Evolutionary conservation across 2,888 invertebrate genomes (phyloP).

Genomic region (Zeuzera pyrina): DNA sequence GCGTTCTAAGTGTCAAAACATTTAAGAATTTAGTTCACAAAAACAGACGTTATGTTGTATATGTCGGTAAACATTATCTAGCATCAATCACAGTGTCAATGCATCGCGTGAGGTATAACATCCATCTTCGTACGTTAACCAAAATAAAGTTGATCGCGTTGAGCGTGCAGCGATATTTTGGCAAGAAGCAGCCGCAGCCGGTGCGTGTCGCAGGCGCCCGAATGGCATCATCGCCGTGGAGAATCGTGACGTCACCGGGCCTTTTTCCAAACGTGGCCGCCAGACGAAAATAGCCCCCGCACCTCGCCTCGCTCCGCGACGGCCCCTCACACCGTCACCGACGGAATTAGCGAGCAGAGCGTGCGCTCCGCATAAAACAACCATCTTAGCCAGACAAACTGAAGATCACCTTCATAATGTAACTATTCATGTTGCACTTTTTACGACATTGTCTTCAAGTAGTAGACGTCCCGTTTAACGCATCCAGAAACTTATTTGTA

Average conservation of each 20-base stretch:
- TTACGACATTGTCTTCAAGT: too few relatives aligned
- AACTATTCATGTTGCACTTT: too few relatives aligned
- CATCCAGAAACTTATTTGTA: too few relatives aligned
- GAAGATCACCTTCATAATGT: too few relatives aligned
- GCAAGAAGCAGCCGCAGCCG: conserved; percentile 40
- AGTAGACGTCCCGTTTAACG: too few relatives aligned
- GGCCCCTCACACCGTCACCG: conserved; percentile 61
- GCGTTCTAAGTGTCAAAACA: too few relatives aligned
- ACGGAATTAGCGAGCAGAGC: conserved; percentile 56
- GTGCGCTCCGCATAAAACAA: conserved; percentile 14
- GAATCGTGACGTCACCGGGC: conserved; percentile 67
- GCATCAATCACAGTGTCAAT: too few relatives aligned
- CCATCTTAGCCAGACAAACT: background rate
- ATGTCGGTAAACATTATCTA: too few relatives aligned
- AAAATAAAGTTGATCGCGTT: conserved; percentile 63
- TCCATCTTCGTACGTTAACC: too few relatives aligned
- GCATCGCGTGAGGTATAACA: too few relatives aligned
- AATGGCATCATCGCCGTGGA: conserved; percentile 69
- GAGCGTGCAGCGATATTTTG: conserved; percentile 63
- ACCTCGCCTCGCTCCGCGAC: conserved; percentile 41
- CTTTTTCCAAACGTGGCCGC: conserved; percentile 72
- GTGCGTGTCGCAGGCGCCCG: conserved; percentile 55
- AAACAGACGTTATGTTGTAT: too few relatives aligned
- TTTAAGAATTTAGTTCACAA: too few relatives aligned
- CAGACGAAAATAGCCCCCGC: conserved; percentile 72